Percentiles rank a stretch among this genome's conserved stretches.
Evolutionary conservation across 2,888 invertebrate genomes (phyloP).

Genomic region (Petrophora chlorosata): DNA sequence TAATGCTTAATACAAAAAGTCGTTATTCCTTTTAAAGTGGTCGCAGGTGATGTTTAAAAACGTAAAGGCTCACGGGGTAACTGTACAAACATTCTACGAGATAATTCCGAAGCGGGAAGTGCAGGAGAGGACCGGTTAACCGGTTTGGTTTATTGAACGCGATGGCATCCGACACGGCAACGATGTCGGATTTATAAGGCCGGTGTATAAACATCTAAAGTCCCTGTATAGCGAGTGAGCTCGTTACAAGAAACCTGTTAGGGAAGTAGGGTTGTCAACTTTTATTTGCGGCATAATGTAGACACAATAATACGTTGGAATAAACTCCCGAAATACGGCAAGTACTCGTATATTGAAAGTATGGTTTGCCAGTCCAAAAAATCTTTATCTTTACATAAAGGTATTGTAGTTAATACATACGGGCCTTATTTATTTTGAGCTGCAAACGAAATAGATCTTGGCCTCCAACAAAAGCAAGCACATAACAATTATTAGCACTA

Average conservation of each 20-base stretch:
- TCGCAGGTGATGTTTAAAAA: constrained; percentile 32
- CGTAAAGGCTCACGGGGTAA: constrained; percentile 46
- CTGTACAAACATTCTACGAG: constrained; percentile 75
- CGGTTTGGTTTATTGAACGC: constrained; percentile 74
- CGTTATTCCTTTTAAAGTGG: constrained; percentile 18
- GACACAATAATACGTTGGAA: too few relatives aligned
- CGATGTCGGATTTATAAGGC: constrained; percentile 69
- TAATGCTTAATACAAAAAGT: background rate
- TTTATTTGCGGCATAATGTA: constrained; percentile 39
- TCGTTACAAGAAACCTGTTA: constrained; percentile 57
- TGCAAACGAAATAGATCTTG: too few relatives aligned
- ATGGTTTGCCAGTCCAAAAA: too few relatives aligned
- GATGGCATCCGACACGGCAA: constrained; percentile 62
- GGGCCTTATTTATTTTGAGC: too few relatives aligned
- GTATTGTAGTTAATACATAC: too few relatives aligned
- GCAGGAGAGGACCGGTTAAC: constrained; percentile 72
- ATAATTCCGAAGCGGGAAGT: constrained; percentile 73
- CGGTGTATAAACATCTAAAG: constrained; percentile 42
- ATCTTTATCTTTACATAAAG: too few relatives aligned
- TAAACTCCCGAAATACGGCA: too few relatives aligned
- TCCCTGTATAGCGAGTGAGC: constrained; percentile 26
- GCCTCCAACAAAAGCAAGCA: too few relatives aligned
- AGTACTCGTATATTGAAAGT: too few relatives aligned
- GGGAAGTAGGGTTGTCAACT: constrained; percentile 24
- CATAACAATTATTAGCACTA: too few relatives aligned